A percentile compares a stretch with the other conserved stretches of the same genome.
These are phyloP conservation scores for Callyntrura guangdongensis DNA, from an alignment of 2,888 invertebrate species.

Conservation along the genomic window DNA sequence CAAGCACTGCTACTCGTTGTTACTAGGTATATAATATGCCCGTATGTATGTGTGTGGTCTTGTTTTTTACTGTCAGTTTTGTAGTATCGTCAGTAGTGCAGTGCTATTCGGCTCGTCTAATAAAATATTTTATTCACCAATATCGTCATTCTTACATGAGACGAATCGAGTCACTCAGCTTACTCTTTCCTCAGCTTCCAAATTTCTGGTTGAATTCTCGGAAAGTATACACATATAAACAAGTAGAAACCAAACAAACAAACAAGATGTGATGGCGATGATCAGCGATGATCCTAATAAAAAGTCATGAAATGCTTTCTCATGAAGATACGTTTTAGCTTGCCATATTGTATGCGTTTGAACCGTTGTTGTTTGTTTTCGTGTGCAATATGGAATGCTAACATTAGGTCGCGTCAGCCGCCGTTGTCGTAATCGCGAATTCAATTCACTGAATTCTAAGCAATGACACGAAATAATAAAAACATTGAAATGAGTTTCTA, in stretches of 20 bases:
- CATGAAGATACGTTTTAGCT: slow-evolving; percentile 24
- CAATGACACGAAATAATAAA: neutral
- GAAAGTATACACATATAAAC: neutral
- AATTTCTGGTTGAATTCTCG: neutral
- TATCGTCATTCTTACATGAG: slow-evolving; percentile 11
- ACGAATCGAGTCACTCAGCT: no score
- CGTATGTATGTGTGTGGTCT: slow-evolving; percentile 4
- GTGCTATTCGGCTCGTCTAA: no score
- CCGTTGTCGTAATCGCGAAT: neutral
- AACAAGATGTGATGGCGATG: no score
- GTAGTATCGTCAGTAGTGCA: no score
- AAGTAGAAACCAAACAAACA: neutral
- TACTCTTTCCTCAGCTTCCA: neutral
- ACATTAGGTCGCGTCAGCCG: neutral
- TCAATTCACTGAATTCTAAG: no score
- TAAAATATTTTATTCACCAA: slow-evolving; percentile 59
- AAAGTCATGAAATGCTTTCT: neutral
- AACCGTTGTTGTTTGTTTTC: neutral
- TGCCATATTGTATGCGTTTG: slow-evolving; percentile 17
- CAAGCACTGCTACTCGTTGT: no score
- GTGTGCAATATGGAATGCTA: neutral
- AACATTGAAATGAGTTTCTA: slow-evolving; percentile 17
- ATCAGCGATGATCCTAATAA: no score
- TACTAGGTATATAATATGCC: no score
- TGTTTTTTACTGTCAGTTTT: slow-evolving; percentile 32